Percentiles rank a stretch among this genome's conserved stretches.
Evolutionary conservation across 2,888 invertebrate species (phyloP).

Genomic region (Willowsia nigromaculata): DNA sequence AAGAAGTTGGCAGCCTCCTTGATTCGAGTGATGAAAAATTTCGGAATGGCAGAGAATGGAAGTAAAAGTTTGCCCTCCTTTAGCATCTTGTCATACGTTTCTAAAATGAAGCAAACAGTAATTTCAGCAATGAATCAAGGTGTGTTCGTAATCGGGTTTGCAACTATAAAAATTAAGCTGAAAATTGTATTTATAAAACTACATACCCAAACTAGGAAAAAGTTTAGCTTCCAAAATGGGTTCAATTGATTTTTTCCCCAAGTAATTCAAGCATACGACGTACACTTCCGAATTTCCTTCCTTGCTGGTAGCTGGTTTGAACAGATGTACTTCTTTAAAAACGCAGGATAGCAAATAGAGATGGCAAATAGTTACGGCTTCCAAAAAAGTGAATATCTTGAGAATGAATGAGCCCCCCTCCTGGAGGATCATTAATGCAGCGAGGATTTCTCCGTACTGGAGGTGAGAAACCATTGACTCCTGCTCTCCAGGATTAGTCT

Average conservation of each 20-base stretch:
- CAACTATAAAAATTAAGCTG: too few relatives aligned
- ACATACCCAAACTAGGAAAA: constrained; percentile 10
- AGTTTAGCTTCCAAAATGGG: constrained; percentile 27
- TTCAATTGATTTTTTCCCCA: constrained; percentile 80
- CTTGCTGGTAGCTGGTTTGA: constrained; percentile 95
- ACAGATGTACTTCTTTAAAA: constrained; percentile 87
- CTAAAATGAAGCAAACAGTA: constrained; percentile 25
- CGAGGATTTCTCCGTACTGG: constrained; percentile 90
- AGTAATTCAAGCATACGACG: constrained; percentile 86
- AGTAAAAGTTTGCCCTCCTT: constrained; percentile 82
- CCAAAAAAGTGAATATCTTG: constrained; percentile 95
- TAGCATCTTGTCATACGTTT: constrained; percentile 80
- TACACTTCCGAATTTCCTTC: constrained; percentile 97
- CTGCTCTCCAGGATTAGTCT: constrained; percentile 90
- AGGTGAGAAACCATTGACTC: constrained; percentile 89
- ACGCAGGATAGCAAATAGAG: constrained; percentile 89
- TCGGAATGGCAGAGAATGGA: constrained; percentile 83
- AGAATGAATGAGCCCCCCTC: constrained; percentile 89
- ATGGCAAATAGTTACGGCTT: constrained; percentile 88
- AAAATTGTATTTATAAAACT: neutral
- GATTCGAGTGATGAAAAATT: constrained; percentile 85
- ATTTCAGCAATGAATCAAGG: too few relatives aligned
- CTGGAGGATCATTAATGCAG: constrained; percentile 87
- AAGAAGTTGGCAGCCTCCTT: constrained; percentile 85
- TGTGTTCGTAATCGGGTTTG: too few relatives aligned